These are phyloP conservation scores for Cephus rjabovi DNA, from an alignment of 2,888 invertebrate genomes.

Conservation along the genomic window DNA sequence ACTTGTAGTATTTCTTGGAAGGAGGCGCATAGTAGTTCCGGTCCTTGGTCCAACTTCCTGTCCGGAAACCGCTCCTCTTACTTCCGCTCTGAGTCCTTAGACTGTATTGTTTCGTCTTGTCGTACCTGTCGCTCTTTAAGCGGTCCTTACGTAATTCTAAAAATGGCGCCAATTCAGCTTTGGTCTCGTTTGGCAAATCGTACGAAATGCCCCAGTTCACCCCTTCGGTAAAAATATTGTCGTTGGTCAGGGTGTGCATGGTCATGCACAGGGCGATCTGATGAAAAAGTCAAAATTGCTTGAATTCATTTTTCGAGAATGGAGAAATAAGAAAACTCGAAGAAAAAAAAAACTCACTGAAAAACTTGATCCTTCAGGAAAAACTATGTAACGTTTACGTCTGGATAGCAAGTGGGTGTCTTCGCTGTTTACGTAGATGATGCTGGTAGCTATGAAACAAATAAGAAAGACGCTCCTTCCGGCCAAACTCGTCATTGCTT, in stretches of 20 bases:
- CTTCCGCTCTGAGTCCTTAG: background rate
- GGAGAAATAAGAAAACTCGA: background rate
- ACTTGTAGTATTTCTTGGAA: slow-evolving; percentile 50
- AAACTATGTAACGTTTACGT: slow-evolving; percentile 74
- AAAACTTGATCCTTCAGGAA: slow-evolving; percentile 79
- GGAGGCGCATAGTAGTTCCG: slow-evolving; percentile 19
- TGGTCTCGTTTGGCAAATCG: slow-evolving; percentile 66
- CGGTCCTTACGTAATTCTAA: slow-evolving; percentile 54
- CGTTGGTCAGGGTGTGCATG: slow-evolving; percentile 63
- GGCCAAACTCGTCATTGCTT: no score
- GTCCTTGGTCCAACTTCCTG: slow-evolving; percentile 11
- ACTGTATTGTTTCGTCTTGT: slow-evolving; percentile 10
- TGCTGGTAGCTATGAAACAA: no score
- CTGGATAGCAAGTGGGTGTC: slow-evolving; percentile 68
- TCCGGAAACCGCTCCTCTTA: background rate
- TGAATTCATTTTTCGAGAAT: background rate
- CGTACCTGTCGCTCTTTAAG: slow-evolving; percentile 33
- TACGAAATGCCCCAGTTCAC: slow-evolving; percentile 80
- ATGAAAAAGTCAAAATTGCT: slow-evolving; percentile 10
- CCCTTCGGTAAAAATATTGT: slow-evolving; percentile 72
- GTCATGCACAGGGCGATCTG: slow-evolving; percentile 73
- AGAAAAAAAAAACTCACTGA: slow-evolving; percentile 69
- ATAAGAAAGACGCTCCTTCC: no score
- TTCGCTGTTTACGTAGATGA: slow-evolving; percentile 17
- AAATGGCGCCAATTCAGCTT: slow-evolving; percentile 56